Evolutionary conservation across 2,797 vertebrate genomes (phyloP).

Genomic region (Ctenochaetus hawaiiensis): DNA sequence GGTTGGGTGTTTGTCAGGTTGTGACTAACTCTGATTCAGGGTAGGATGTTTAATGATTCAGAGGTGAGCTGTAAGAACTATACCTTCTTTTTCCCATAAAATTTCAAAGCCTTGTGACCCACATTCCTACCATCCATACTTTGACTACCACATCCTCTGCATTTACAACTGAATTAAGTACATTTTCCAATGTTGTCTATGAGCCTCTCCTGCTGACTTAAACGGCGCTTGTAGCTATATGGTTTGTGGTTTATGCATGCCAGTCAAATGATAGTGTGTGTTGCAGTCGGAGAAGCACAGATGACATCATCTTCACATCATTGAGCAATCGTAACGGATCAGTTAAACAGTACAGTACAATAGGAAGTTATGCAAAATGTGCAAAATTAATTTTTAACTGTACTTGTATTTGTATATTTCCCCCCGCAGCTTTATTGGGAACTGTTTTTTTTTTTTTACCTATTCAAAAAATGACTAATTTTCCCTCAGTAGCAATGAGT

Average conservation of each 20-base stretch:
- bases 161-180: constrained; percentile 43
- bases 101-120: constrained; percentile 46
- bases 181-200: constrained; percentile 58
- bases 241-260: constrained; percentile 66
- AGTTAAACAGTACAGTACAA: constrained; percentile 22
- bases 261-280: constrained; percentile 62
- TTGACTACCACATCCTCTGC: constrained; percentile 16
- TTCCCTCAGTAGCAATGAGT: constrained; percentile 7
- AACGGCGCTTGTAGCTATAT: constrained; percentile 52
- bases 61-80: constrained; percentile 61
- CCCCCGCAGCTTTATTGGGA: constrained; percentile 3
- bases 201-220: constrained; percentile 63
- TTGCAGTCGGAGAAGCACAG: constrained; percentile 48
- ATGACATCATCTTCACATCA: constrained; percentile 54
- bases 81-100: constrained; percentile 16
- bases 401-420: constrained; percentile 2
- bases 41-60: constrained; percentile 67
- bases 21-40: constrained; percentile 74
- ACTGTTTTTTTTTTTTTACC: constrained; percentile 28
- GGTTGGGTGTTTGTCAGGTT: constrained; percentile 61
- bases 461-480: constrained; percentile 31
- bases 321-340: constrained; percentile 34
- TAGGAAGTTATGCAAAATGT: constrained; percentile 36
- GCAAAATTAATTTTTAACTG: constrained; percentile 16
- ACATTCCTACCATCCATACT: constrained; percentile 35